Conservation (phyloP, 2,113 vertebrate species). For the Nannospalax galili region DNA sequence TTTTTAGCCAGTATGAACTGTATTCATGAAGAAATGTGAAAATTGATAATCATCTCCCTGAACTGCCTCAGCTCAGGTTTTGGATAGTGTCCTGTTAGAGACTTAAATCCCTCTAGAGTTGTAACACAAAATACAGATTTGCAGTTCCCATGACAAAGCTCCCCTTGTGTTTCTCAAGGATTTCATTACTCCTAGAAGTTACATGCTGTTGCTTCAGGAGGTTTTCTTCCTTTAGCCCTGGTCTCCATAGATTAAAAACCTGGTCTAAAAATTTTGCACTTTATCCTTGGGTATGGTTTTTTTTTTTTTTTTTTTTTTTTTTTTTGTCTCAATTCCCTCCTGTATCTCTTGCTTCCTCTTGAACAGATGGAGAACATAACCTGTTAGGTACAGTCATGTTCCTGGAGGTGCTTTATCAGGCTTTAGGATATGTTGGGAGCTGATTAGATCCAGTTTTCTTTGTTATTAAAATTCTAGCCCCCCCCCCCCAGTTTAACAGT, state of each 20-base stretch:
- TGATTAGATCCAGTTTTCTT: neutral
- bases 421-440: neutral
- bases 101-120: neutral
- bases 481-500: neutral
- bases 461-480: too few relatives aligned
- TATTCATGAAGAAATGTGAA: neutral
- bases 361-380: neutral
- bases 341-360: slow-evolving; percentile 2
- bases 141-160: neutral
- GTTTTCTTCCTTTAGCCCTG: neutral
- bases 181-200: neutral
- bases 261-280: neutral
- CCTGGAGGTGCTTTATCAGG: neutral
- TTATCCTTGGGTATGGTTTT: neutral
- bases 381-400: neutral
- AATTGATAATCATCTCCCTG: neutral
- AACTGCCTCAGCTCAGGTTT: neutral
- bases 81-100: neutral
- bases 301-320: neutral
- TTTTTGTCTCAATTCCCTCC: neutral
- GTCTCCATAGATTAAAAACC: neutral
- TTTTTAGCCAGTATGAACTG: neutral
- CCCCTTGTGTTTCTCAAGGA: neutral
- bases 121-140: neutral
- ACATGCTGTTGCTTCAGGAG: neutral